Percentiles rank a stretch among this genome's conserved stretches.
phyloP scores from a whole-genome alignment of 2,888 invertebrate species.

The Sarcophaga carnaria region DNA sequence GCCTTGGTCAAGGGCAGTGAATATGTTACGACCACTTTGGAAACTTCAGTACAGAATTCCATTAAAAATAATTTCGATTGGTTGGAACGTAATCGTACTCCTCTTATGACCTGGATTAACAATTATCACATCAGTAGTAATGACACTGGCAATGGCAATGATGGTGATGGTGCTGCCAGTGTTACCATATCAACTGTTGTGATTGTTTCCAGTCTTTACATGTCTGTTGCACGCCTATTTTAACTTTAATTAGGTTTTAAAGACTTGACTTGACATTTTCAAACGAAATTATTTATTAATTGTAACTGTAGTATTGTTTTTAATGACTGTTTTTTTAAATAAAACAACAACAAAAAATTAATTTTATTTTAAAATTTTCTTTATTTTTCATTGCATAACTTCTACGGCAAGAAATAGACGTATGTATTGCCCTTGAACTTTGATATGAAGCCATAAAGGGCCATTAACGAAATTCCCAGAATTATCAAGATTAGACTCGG shows the following conservation, averaged over 20 bases:
- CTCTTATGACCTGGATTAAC: constrained; percentile 75
- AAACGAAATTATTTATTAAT: neutral
- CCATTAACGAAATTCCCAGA: too few relatives aligned
- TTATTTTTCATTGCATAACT: too few relatives aligned
- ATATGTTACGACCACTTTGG: constrained; percentile 70
- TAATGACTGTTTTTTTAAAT: neutral
- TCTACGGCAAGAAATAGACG: too few relatives aligned
- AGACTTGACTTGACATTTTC: neutral
- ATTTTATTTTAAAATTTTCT: too few relatives aligned
- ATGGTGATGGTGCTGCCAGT: constrained; percentile 67
- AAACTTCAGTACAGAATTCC: constrained; percentile 70
- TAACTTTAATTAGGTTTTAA: constrained; percentile 55
- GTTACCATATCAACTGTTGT: constrained; percentile 71
- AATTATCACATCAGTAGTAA: constrained; percentile 48
- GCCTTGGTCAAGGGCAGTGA: constrained; percentile 72
- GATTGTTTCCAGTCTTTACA: constrained; percentile 65
- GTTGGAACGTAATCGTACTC: constrained; percentile 75
- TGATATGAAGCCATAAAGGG: too few relatives aligned
- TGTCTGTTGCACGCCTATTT: constrained; percentile 70
- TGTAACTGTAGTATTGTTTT: neutral
- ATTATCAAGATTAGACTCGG: too few relatives aligned
- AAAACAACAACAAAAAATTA: too few relatives aligned
- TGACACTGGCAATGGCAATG: neutral
- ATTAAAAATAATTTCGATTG: constrained; percentile 75
- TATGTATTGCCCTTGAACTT: too few relatives aligned